Conservation (phyloP, 1,140 invertebrate species). For the silkworm (Bombyx mori) region ASM3026992v2 NC_085110.1:11027001-11027500, state of each 20-base stretch:
- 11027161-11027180: slow-evolving; percentile 95
- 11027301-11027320: slow-evolving; percentile 92
- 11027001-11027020: too few relatives aligned
- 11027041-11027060: too few relatives aligned
- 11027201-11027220: slow-evolving; percentile 93
- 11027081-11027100: slow-evolving; percentile 27
- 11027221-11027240: slow-evolving; percentile 94
- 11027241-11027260: slow-evolving; percentile 94
- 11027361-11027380: not conserved
- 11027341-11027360: not conserved
- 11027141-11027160: slow-evolving; percentile 92
- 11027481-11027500: too few relatives aligned
- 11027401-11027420: too few relatives aligned
- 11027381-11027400: too few relatives aligned
- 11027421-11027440: too few relatives aligned
- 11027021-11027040: too few relatives aligned
- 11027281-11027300: slow-evolving; percentile 93
- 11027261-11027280: slow-evolving; percentile 93
- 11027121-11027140: slow-evolving; percentile 88
- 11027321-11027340: slow-evolving; percentile 54
- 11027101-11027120: slow-evolving; percentile 86
- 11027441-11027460: too few relatives aligned
- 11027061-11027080: too few relatives aligned
- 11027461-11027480: too few relatives aligned
- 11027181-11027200: slow-evolving; percentile 96